Base-by-base conservation (phyloP, 2,113 vertebrate species). In the Aplodontia rufa region DNA sequence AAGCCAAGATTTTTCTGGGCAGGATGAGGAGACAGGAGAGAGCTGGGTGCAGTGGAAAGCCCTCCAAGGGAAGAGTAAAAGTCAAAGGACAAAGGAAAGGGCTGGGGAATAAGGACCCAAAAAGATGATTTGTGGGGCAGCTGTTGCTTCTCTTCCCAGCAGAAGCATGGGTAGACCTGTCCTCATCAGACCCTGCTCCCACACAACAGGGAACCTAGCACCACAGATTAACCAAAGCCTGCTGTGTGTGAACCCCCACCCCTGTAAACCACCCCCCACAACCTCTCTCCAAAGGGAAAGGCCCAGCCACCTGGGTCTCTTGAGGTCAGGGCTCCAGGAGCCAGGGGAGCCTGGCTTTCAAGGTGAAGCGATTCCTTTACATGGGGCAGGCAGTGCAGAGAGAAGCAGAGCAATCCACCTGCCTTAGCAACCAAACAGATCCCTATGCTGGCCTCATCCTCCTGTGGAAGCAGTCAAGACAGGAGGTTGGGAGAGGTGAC, bases 401-500 rank as follows among this genome's bases (percentile, higher is more conserved):
- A 90, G 78, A 88, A 11, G 49, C 47, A 47, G 74, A 86, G 79
- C 87, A 81, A 91, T 96, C 74, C 91, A 83, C 97, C 89, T 91
- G 93, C 93, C 74, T 96, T 60, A 75, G 88, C 0, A 5, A 95
- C 92, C 91, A 75, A 87, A 91, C 47, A 95, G 79, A 92, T 71
- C 71, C 68, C 75, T 93, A 82, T 0, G 0, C 47, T 86, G 0
- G 0, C 47, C 66, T 75, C 84, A 66, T 47, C 76, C 71, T 90
- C 58, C 82, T 62, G 51, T 94, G 85, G 69, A 97, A 91, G 78
- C 40, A 47, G 82, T 91, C 88, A 92, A 68, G 88, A 82, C 53
- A 62, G 84, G 88, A 93, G 87, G 26, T 47, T 94, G 87, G 62
- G 49, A 0, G 14, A 95, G 93, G 94, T 97, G 94, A 97, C 97